Evolutionary conservation across 2,888 invertebrate genomes (phyloP).

Genomic region (Noctua janthe): DNA sequence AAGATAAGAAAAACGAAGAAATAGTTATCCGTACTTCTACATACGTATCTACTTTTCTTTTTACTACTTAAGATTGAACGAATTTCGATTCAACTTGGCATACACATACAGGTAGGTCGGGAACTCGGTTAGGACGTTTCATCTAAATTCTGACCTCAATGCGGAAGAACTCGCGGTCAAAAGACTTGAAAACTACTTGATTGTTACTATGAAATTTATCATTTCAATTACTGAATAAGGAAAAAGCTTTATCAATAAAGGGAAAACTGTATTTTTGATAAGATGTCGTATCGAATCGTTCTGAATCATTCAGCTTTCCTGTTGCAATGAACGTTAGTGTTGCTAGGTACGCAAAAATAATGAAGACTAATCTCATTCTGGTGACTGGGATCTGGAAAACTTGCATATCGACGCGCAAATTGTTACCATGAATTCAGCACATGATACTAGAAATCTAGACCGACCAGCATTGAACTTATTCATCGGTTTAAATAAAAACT

Average conservation of each 20-base stretch:
- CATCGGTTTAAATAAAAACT: background rate
- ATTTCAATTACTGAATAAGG: conserved; percentile 19
- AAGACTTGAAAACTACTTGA: background rate
- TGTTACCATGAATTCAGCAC: background rate
- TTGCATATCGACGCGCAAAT: background rate
- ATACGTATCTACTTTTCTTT: background rate
- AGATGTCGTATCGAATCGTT: conserved; percentile 2
- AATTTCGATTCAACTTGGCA: background rate
- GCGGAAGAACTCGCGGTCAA: background rate
- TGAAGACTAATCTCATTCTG: background rate
- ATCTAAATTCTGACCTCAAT: background rate
- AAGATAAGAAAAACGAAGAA: conserved; percentile 3
- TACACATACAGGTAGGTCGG: background rate
- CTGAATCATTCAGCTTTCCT: conserved; percentile 9
- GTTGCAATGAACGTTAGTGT: background rate
- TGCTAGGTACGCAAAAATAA: background rate
- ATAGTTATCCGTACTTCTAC: background rate
- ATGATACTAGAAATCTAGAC: background rate
- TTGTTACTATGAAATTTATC: background rate
- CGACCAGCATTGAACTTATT: background rate
- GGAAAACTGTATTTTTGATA: conserved; percentile 24
- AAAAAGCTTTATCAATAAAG: conserved; percentile 24
- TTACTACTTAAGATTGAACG: too few species aligned
- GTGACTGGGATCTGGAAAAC: background rate
- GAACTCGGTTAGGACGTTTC: background rate